Evolutionary conservation across 2,888 invertebrate genomes (phyloP).

Genomic region (Phasia obesa): DNA sequence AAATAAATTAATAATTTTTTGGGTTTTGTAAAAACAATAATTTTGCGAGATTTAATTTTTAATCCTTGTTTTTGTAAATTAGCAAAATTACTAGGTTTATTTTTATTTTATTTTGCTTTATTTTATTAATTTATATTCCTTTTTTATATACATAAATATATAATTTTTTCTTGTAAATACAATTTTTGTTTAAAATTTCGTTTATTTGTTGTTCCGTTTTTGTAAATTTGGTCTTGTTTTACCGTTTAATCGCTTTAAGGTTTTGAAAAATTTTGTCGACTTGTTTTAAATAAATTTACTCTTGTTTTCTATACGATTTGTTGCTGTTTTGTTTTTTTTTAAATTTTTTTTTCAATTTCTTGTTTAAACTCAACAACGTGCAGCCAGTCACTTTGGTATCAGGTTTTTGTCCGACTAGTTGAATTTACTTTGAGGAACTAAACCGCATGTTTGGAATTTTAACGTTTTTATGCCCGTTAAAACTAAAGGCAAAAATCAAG

Average conservation of each 20-base stretch:
- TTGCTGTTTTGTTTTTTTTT: slow-evolving; percentile 36
- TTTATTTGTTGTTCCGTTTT: slow-evolving; percentile 48
- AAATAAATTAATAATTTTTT: too few relatives aligned
- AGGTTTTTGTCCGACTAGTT: slow-evolving; percentile 77
- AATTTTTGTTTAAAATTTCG: not conserved
- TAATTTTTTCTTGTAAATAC: not conserved
- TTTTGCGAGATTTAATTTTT: not conserved
- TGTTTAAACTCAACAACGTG: slow-evolving; percentile 63
- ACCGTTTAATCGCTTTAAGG: slow-evolving; percentile 53
- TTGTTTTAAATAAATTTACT: slow-evolving; percentile 43
- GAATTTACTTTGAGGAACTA: slow-evolving; percentile 81
- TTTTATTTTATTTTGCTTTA: slow-evolving; percentile 1
- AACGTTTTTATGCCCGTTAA: slow-evolving; percentile 75
- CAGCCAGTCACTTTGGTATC: slow-evolving; percentile 65
- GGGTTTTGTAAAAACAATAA: not conserved
- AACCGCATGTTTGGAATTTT: slow-evolving; percentile 77
- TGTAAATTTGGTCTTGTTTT: slow-evolving; percentile 55
- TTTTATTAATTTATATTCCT: not conserved
- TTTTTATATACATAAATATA: too few relatives aligned
- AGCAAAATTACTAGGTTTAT: too few relatives aligned
- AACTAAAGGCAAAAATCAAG: slow-evolving; percentile 29
- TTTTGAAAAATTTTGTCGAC: slow-evolving; percentile 31
- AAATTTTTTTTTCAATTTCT: slow-evolving; percentile 23
- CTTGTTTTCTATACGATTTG: slow-evolving; percentile 21
- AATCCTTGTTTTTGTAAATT: not conserved